Base-by-base conservation (phyloP, 2,113 vertebrate species). In the Acrocephalus kingi region DNA sequence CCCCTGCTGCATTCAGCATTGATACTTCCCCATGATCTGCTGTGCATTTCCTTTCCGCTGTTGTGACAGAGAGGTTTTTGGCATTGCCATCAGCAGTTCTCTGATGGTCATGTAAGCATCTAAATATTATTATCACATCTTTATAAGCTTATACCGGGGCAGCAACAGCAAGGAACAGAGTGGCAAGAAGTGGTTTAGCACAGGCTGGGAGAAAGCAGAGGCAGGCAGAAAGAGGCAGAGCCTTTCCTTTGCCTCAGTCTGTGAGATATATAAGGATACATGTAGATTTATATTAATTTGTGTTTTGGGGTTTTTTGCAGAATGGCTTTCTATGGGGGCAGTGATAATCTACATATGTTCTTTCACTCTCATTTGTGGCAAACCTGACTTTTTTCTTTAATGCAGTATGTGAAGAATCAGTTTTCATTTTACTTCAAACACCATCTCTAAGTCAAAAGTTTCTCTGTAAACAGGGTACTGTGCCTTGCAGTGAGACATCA, bases 101-200 rank as follows among this genome's bases (percentile, higher is more conserved):
- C 22, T 4, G 5, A 45, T 71, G 78, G 30, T 58, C 66, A 25
- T 25, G 22, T 37, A 71, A 71, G 13, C 5, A 35, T 23, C 46
- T 35, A 92, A 90, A 90, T 43, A 59, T 17, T 62, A 15, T 69
- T 52, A 48, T 56, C 30, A 39, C 12, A 24, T 61, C 15, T 35
- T 30, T 63, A 35, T 13, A 10, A 43, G 9, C 27, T 56, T 52
- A 45, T 4, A 9, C 25, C 0, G 0, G 31, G 33, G 31, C 62
- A 87, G 39, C 9, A n/a, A 30, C 23, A 45, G 19, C 71, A 69
- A 28, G 12, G 25, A 69, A 20, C 14, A 51, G 23, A n/a, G 33
- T 6, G 24, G 13, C 5, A n/a, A 80, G 48, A 68, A 43, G 30
- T 27, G 43, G 13, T 48, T 77, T 58, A 68, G 24, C n/a, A 72